Percentiles rank a stretch among this genome's conserved stretches.
These are phyloP conservation scores for Eupithecia pulchellata DNA, from an alignment of 2,888 invertebrate species.

Conservation along the genomic window DNA sequence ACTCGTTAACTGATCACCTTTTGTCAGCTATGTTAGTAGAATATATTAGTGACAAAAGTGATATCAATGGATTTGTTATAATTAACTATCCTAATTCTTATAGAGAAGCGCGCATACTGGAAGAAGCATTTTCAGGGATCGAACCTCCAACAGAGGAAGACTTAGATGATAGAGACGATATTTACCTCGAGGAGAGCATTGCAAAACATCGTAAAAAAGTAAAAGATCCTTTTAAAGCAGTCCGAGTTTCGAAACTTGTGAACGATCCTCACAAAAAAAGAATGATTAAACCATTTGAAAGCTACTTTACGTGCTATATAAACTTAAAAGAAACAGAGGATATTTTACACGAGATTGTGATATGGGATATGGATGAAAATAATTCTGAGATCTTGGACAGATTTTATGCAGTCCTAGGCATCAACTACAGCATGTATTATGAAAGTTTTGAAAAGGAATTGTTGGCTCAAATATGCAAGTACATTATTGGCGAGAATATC, in stretches of 20 bases:
- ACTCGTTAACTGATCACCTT: slow-evolving; percentile 83
- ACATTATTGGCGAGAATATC: slow-evolving; percentile 73
- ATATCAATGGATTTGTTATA: slow-evolving; percentile 86
- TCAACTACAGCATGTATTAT: slow-evolving; percentile 86
- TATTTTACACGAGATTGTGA: slow-evolving; percentile 71
- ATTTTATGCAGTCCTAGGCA: slow-evolving; percentile 85
- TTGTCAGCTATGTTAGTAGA: slow-evolving; percentile 86
- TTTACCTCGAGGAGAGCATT: slow-evolving; percentile 74
- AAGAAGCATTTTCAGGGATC: slow-evolving; percentile 84
- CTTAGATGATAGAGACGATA: slow-evolving; percentile 69
- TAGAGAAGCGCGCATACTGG: slow-evolving; percentile 85
- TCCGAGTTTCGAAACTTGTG: slow-evolving; percentile 80
- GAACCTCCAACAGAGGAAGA: slow-evolving; percentile 73
- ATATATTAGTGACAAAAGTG: slow-evolving; percentile 81
- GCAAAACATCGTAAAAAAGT: slow-evolving; percentile 68
- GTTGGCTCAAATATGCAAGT: slow-evolving; percentile 79
- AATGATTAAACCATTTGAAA: slow-evolving; percentile 70
- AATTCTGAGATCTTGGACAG: slow-evolving; percentile 82
- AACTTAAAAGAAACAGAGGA: slow-evolving; percentile 74
- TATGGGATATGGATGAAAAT: slow-evolving; percentile 73
- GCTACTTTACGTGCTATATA: slow-evolving; percentile 86
- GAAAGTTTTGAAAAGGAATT: slow-evolving; percentile 82
- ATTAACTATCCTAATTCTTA: slow-evolving; percentile 87
- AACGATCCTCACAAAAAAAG: slow-evolving; percentile 77
- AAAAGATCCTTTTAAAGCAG: slow-evolving; percentile 65